phyloP scores from a whole-genome alignment of 2,113 vertebrate species.

The Chascanopsetta lugubris region DNA sequence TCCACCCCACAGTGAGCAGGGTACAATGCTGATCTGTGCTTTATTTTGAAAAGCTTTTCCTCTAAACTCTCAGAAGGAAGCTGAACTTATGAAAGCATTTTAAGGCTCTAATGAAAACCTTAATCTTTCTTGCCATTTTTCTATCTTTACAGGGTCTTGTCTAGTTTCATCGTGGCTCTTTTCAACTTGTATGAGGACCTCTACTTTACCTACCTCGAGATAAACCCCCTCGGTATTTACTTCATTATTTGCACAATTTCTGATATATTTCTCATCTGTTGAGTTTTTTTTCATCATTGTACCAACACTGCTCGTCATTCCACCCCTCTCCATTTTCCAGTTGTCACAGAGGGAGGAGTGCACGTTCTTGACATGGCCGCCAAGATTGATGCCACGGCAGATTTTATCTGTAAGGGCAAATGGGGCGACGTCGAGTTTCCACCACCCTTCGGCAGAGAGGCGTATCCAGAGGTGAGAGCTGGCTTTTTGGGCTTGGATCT shows the following conservation, averaged over 20 bases:
- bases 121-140: not conserved
- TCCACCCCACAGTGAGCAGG: not conserved
- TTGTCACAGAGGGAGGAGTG: conserved; percentile 86
- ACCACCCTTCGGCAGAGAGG: conserved; percentile 96
- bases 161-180: conserved; percentile 91
- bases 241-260: no score
- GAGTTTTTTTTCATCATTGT: no score
- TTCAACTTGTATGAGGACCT: conserved; percentile 96
- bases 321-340: conserved; percentile 77
- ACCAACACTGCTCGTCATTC: no score
- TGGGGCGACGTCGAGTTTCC: conserved; percentile 98
- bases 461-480: conserved; percentile 92
- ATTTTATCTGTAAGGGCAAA: conserved; percentile 97
- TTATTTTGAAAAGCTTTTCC: not conserved
- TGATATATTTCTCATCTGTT: not conserved
- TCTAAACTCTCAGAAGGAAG: not conserved
- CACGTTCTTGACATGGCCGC: conserved; percentile 94
- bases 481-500: not conserved
- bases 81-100: no score
- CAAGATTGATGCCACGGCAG: conserved; percentile 94
- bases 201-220: conserved; percentile 98
- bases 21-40: conserved; percentile 17
- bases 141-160: conserved; percentile 83
- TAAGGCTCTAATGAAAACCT: no score
- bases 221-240: conserved; percentile 94